phyloP scores from a whole-genome alignment of 2,888 invertebrate species.

The Spodoptera exigua region DNA sequence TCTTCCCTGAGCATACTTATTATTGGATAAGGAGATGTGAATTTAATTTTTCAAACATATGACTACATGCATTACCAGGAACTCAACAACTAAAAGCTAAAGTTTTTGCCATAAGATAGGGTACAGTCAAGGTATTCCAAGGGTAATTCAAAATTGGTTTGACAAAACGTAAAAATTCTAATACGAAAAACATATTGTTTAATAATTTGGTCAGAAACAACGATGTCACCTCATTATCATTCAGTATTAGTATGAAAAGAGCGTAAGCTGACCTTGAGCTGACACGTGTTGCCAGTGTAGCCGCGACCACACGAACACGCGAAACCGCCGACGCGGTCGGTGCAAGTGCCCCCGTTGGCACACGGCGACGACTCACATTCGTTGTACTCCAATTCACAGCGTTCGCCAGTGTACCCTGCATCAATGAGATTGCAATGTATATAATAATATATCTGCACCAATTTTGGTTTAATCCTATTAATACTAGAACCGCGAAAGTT shows the following conservation, averaged over 20 bases:
- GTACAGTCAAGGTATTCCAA: too few species aligned
- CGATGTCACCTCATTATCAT: constrained; percentile 8
- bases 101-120: too few species aligned
- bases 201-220: background rate
- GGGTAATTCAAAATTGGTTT: too few species aligned
- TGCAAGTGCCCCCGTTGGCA: constrained; percentile 92
- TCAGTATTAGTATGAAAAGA: constrained; percentile 16
- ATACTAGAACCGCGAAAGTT: too few species aligned
- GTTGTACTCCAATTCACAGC: constrained; percentile 93
- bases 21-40: too few species aligned
- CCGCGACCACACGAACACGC: constrained; percentile 92
- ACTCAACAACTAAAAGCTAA: too few species aligned
- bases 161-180: too few species aligned
- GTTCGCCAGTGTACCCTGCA: constrained; percentile 92
- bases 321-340: constrained; percentile 92
- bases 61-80: too few species aligned
- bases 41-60: too few species aligned
- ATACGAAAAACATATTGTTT: background rate
- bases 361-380: constrained; percentile 94
- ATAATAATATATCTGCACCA: too few species aligned
- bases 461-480: too few species aligned
- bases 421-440: background rate
- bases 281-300: constrained; percentile 92
- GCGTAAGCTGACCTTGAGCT: constrained; percentile 89
- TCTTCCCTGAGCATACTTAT: too few species aligned